Conservation (phyloP, 2,888 invertebrate genomes). For the Ophioninae sp. region DNA sequence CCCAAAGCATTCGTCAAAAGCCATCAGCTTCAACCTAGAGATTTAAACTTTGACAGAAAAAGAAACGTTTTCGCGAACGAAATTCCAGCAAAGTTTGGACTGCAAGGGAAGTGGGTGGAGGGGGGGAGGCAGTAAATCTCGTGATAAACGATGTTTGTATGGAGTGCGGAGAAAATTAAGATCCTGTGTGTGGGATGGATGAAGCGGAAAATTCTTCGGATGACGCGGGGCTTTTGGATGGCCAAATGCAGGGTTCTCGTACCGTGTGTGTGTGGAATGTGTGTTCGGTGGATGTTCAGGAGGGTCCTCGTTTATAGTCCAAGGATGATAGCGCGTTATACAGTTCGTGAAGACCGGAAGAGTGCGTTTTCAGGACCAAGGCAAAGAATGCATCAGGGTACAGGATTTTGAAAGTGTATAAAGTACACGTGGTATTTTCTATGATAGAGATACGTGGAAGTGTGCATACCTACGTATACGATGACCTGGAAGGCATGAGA, state of each 20-base stretch:
- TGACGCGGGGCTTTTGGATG: slow-evolving; percentile 34
- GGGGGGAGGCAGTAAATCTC: background rate
- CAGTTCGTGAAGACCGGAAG: background rate
- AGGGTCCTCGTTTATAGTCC: slow-evolving; percentile 6
- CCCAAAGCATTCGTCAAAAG: background rate
- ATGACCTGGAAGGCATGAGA: background rate
- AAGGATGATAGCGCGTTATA: slow-evolving; percentile 45
- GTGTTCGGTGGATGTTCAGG: slow-evolving; percentile 11
- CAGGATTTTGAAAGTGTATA: background rate
- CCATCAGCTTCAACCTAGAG: background rate
- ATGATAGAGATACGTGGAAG: background rate
- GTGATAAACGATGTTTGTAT: slow-evolving; percentile 40
- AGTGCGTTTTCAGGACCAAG: slow-evolving; percentile 22
- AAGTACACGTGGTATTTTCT: background rate
- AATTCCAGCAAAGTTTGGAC: background rate
- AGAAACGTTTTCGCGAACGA: background rate
- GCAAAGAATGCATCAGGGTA: slow-evolving; percentile 8
- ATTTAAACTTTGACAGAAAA: background rate
- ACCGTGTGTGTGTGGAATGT: slow-evolving; percentile 8
- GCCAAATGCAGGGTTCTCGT: background rate
- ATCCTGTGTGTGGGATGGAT: slow-evolving; percentile 4
- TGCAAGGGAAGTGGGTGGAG: too few relatives aligned
- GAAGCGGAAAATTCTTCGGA: slow-evolving; percentile 31
- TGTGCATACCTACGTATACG: slow-evolving; percentile 18
- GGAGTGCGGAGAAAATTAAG: slow-evolving; percentile 4